These are phyloP conservation scores for Caenorhabditis macrosperma DNA, from an alignment of 2,888 invertebrate genomes.

Conservation along the genomic window DNA sequence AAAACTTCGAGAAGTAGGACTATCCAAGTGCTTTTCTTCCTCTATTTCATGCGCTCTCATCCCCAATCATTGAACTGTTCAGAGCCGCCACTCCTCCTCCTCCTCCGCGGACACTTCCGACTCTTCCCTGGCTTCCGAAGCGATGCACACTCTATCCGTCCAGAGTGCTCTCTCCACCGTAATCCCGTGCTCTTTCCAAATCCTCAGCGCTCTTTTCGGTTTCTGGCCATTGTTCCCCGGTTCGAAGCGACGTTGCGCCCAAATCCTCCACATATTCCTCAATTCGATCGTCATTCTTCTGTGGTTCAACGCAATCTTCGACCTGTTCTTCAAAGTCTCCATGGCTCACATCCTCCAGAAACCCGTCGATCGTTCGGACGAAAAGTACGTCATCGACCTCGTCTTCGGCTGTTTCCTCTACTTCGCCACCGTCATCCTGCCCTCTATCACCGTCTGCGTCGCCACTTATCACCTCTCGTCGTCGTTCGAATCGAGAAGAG, in stretches of 20 bases:
- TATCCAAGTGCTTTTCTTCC: too few relatives aligned
- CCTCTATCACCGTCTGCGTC: slow-evolving; percentile 46
- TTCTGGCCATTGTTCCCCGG: slow-evolving; percentile 55
- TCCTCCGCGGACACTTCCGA: neutral
- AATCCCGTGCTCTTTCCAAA: slow-evolving; percentile 61
- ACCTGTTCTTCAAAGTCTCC: slow-evolving; percentile 48
- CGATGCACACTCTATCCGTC: slow-evolving; percentile 21
- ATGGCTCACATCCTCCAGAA: slow-evolving; percentile 46
- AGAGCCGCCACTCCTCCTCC: neutral
- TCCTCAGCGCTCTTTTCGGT: slow-evolving; percentile 54
- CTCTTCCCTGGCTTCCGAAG: slow-evolving; percentile 31
- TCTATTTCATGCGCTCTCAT: too few relatives aligned
- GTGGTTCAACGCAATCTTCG: slow-evolving; percentile 60
- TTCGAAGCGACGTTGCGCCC: slow-evolving; percentile 23
- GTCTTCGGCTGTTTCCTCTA: slow-evolving; percentile 52
- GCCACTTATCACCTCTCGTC: slow-evolving; percentile 26
- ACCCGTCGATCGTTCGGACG: slow-evolving; percentile 18
- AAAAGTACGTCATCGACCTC: slow-evolving; percentile 58
- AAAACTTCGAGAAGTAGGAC: too few relatives aligned
- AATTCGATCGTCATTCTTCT: slow-evolving; percentile 42
- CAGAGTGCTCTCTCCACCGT: slow-evolving; percentile 47
- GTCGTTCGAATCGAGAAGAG: neutral
- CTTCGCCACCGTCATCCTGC: slow-evolving; percentile 58
- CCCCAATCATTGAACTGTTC: neutral
- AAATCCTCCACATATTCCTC: slow-evolving; percentile 57